phyloP scores from a whole-genome alignment of 2,113 vertebrate species.

The Gobius niger region DNA sequence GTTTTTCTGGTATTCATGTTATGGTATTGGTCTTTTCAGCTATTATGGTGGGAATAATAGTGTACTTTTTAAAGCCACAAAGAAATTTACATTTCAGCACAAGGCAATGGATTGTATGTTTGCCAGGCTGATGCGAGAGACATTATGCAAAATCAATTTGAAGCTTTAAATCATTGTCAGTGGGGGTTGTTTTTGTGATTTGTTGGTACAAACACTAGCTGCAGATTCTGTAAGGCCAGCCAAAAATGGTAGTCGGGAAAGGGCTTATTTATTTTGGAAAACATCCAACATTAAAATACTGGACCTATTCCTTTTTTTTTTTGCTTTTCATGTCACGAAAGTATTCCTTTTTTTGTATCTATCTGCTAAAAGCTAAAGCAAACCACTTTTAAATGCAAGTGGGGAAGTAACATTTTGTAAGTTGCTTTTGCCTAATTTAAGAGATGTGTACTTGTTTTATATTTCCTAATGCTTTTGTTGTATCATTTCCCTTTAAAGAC shows the following conservation, averaged over 20 bases:
- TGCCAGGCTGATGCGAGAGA: slow-evolving; percentile 64
- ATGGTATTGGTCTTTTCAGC: slow-evolving; percentile 43
- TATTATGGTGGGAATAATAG: slow-evolving; percentile 48
- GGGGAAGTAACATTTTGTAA: slow-evolving; percentile 30
- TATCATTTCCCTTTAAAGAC: slow-evolving; percentile 22
- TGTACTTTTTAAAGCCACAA: slow-evolving; percentile 59
- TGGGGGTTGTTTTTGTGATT: slow-evolving; percentile 37
- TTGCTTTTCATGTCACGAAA: not conserved
- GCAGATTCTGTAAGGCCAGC: slow-evolving; percentile 48
- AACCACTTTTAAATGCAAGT: slow-evolving; percentile 42
- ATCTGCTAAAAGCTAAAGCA: slow-evolving; percentile 35
- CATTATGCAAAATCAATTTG: slow-evolving; percentile 77
- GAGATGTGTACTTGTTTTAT: slow-evolving; percentile 27
- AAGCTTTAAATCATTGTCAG: slow-evolving; percentile 69
- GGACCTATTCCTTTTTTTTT: slow-evolving; percentile 41
- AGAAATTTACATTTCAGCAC: slow-evolving; percentile 64
- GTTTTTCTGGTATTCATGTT: slow-evolving; percentile 67
- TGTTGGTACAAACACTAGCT: slow-evolving; percentile 51
- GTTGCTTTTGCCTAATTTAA: slow-evolving; percentile 42
- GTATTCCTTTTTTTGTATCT: slow-evolving; percentile 27
- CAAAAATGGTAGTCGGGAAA: slow-evolving; percentile 58
- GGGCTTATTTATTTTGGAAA: slow-evolving; percentile 72
- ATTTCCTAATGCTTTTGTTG: slow-evolving; percentile 30
- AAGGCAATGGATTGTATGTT: slow-evolving; percentile 71
- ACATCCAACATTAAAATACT: slow-evolving; percentile 43